A percentile compares a stretch with the other conserved stretches of the same genome.
These are phyloP conservation scores for Agrilus biguttatus DNA, from an alignment of 2,888 invertebrate species.

Conservation along the genomic window DNA sequence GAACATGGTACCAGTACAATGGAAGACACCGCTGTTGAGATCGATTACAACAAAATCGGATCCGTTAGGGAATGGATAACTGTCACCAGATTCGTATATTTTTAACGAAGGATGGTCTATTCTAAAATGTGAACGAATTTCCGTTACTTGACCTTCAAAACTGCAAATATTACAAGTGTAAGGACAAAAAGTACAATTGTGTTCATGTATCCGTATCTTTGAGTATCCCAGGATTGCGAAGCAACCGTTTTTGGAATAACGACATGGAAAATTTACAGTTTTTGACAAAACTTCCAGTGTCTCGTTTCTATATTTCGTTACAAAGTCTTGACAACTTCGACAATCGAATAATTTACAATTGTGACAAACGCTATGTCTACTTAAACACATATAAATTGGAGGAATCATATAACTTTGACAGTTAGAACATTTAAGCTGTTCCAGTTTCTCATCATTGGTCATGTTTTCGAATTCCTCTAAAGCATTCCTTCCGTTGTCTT, in stretches of 20 bases:
- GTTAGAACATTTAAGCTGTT: constrained; percentile 5
- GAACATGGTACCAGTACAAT: constrained; percentile 5
- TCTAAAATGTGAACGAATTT: constrained; percentile 7
- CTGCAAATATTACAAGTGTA: constrained; percentile 7
- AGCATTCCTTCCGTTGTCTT: too few species aligned
- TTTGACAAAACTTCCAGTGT: constrained; percentile 6
- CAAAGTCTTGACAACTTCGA: constrained; percentile 2
- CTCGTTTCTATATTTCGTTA: constrained; percentile 6
- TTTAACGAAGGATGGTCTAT: constrained; percentile 8
- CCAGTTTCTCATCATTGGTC: neutral
- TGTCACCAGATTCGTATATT: constrained; percentile 5
- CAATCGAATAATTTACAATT: constrained; percentile 4
- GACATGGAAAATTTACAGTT: constrained; percentile 7
- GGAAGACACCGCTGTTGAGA: constrained; percentile 6
- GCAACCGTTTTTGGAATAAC: constrained; percentile 7
- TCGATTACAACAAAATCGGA: constrained; percentile 7
- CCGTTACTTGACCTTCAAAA: constrained; percentile 5
- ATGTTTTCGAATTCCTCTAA: neutral
- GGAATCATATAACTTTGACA: constrained; percentile 7
- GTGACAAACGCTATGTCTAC: constrained; percentile 6
- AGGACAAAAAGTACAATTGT: constrained; percentile 4
- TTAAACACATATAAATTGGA: constrained; percentile 7
- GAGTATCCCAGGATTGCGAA: constrained; percentile 2
- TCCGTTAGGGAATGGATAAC: constrained; percentile 6
- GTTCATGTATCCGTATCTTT: constrained; percentile 8